Conservation (phyloP, 1,140 invertebrate species). For the Heterodera carotae region DNA sequence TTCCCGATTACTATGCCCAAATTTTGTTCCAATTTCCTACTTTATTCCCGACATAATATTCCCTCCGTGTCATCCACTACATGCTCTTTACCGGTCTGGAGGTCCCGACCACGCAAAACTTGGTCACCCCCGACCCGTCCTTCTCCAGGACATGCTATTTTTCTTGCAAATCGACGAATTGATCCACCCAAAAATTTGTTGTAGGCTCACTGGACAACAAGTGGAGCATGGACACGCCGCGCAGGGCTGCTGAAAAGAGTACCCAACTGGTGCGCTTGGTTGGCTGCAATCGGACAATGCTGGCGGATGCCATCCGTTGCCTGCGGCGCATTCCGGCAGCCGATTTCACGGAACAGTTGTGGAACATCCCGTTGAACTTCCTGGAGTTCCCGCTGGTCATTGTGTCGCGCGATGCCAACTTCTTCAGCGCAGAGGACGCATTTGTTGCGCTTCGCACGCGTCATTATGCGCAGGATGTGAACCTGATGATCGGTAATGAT, state of each 20-base stretch:
- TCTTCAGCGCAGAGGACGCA: conserved; percentile 61
- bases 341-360: conserved; percentile 56
- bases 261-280: conserved; percentile 56
- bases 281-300: conserved; percentile 51
- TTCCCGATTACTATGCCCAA: too few species aligned
- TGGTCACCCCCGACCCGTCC: too few species aligned
- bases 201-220: conserved; percentile 51
- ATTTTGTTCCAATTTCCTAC: too few species aligned
- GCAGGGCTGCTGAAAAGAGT: conserved; percentile 57
- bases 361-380: conserved; percentile 54
- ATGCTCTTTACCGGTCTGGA: too few species aligned
- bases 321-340: conserved; percentile 43
- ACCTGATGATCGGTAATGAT: conserved; percentile 60
- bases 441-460: conserved; percentile 56
- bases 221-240: conserved; percentile 63
- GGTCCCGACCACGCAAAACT: too few species aligned
- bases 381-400: conserved; percentile 65
- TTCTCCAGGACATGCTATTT: too few species aligned
- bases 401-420: conserved; percentile 61
- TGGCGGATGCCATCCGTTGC: conserved; percentile 40
- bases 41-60: too few species aligned
- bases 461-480: conserved; percentile 57
- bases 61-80: too few species aligned
- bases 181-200: too few species aligned
- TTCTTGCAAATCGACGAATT: too few species aligned